Percentiles rank a stretch among this genome's conserved stretches.
Conservation (phyloP, 2,113 vertebrate species). For the Cyprinodon tularosa region DNA sequence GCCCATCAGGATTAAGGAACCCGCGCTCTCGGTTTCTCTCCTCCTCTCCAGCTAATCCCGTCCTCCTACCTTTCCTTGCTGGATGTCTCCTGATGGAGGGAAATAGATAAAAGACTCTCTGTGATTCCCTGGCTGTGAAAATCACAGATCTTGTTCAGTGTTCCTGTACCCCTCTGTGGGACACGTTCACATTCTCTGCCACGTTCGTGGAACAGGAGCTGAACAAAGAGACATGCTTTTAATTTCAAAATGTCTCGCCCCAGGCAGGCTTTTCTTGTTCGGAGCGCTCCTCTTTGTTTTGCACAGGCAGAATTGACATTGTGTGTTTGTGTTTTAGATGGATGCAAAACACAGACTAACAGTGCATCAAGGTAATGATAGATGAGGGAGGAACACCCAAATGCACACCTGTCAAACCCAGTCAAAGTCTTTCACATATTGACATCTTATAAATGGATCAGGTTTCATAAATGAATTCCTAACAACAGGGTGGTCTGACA, state of each 20-base stretch:
- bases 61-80: conserved; percentile 68
- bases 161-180: conserved; percentile 39
- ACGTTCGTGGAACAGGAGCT: conserved; percentile 50
- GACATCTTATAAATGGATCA: conserved; percentile 52
- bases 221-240: conserved; percentile 72
- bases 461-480: conserved; percentile 30
- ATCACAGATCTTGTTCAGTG: conserved; percentile 51
- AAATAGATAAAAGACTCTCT: conserved; percentile 69
- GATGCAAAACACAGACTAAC: conserved; percentile 55
- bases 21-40: conserved; percentile 59
- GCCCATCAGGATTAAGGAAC: conserved; percentile 72
- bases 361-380: conserved; percentile 36
- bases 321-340: conserved; percentile 56
- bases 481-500: conserved; percentile 26
- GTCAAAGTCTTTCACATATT: conserved; percentile 30
- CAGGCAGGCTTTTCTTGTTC: conserved; percentile 61
- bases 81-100: conserved; percentile 73
- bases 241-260: conserved; percentile 71
- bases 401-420: conserved; percentile 42
- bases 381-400: conserved; percentile 47
- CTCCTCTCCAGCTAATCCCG: conserved; percentile 65
- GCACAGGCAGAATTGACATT: conserved; percentile 48
- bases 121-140: conserved; percentile 64
- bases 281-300: conserved; percentile 65
- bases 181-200: conserved; percentile 51